Conservation (phyloP, 2,888 invertebrate genomes). For the Hartigia nigra region DNA sequence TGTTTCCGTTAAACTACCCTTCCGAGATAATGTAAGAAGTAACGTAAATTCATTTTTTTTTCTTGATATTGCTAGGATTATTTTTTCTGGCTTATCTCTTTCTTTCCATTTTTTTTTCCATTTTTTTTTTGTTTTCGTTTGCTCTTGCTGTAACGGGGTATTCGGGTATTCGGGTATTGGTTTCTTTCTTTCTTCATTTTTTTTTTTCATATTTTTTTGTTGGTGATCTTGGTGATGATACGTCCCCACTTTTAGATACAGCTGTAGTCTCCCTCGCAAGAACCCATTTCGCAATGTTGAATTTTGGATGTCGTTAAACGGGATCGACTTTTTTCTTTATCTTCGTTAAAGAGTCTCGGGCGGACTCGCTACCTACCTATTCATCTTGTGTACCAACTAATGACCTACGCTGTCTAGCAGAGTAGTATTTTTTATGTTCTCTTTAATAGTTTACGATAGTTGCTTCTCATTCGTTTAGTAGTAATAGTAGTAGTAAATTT, state of each 20-base stretch:
- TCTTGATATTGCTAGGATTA: background rate
- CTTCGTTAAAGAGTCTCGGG: slow-evolving; percentile 16
- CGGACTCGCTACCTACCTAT: slow-evolving; percentile 19
- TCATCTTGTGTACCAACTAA: slow-evolving; percentile 38
- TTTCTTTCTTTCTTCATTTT: too few relatives aligned
- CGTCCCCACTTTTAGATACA: slow-evolving; percentile 24
- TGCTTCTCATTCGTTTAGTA: slow-evolving; percentile 25
- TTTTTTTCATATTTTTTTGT: too few relatives aligned
- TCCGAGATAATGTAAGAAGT: background rate
- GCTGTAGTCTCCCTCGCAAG: slow-evolving; percentile 15
- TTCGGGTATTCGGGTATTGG: background rate
- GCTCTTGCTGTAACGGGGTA: background rate
- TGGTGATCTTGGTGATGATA: slow-evolving; percentile 10
- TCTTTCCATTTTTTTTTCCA: slow-evolving; percentile 10
- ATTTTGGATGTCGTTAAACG: slow-evolving; percentile 26
- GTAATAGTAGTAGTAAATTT: slow-evolving; percentile 38
- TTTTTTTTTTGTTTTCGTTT: slow-evolving; percentile 11
- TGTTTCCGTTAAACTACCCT: background rate
- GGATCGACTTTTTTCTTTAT: background rate
- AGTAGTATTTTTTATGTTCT: slow-evolving; percentile 37
- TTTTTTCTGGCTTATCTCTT: background rate
- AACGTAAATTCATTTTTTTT: background rate
- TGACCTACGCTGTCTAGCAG: slow-evolving; percentile 46
- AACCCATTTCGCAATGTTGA: slow-evolving; percentile 17
- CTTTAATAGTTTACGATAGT: slow-evolving; percentile 31